Conservation (phyloP, 2,888 invertebrate genomes). For the Trichogramma evanescens region DNA sequence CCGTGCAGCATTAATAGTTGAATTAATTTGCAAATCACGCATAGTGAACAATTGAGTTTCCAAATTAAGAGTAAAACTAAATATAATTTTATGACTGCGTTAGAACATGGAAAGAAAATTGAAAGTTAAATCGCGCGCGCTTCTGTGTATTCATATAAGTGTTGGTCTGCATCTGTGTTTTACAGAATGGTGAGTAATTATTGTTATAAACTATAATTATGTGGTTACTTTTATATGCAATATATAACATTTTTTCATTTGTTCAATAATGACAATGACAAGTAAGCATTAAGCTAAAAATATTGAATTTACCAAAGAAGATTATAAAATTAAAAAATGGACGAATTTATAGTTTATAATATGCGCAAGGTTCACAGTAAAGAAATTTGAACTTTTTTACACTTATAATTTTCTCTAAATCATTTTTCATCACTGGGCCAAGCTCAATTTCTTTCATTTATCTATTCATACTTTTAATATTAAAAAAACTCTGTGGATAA, state of each 20-base stretch:
- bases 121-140: constrained; percentile 19
- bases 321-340: constrained; percentile 3
- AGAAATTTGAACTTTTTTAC: too few relatives aligned
- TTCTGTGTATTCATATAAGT: constrained; percentile 10
- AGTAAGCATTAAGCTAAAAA: constrained; percentile 1
- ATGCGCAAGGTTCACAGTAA: background rate
- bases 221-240: background rate
- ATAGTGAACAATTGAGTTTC: too few relatives aligned
- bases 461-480: constrained; percentile 5
- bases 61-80: too few relatives aligned
- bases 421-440: constrained; percentile 30
- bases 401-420: background rate
- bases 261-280: constrained; percentile 9
- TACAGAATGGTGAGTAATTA: constrained; percentile 18
- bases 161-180: constrained; percentile 17
- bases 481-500: background rate
- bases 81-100: too few relatives aligned
- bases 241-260: constrained; percentile 13
- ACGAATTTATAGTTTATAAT: background rate
- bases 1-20: too few relatives aligned
- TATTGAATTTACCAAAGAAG: background rate
- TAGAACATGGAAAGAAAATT: background rate
- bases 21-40: too few relatives aligned
- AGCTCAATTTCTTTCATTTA: constrained; percentile 21
- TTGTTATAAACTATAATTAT: constrained; percentile 18